Conservation (phyloP, 2,113 vertebrate species). For the Riparia riparia region DNA sequence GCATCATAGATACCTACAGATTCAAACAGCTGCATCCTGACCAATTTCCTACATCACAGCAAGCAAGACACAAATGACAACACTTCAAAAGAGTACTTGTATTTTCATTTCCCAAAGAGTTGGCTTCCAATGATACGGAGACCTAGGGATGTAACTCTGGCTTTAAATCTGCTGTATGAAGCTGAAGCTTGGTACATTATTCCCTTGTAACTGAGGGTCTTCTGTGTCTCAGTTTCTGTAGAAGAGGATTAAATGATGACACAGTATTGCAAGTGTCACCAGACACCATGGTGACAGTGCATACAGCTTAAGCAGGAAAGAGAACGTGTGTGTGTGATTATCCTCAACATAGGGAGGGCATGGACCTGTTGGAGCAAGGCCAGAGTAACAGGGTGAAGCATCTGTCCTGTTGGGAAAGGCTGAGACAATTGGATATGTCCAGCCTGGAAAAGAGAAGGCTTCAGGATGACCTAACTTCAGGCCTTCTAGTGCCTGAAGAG, state of each 20-base stretch:
- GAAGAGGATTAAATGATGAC: neutral
- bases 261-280: neutral
- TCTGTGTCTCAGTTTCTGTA: neutral
- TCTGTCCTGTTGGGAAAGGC: neutral
- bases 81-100: neutral
- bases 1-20: neutral
- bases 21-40: neutral
- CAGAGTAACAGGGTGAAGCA: neutral
- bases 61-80: neutral
- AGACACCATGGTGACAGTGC: neutral
- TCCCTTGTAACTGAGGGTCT: neutral
- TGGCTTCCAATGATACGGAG: neutral
- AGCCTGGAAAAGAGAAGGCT: neutral
- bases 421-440: neutral
- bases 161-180: neutral
- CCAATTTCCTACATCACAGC: neutral
- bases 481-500: neutral
- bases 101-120: neutral
- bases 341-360: neutral
- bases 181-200: neutral
- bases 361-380: neutral
- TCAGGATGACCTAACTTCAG: neutral
- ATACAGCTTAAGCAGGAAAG: neutral
- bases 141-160: neutral
- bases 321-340: neutral